Base-by-base conservation (phyloP, 2,888 invertebrate genomes). In the Pandemis cinnamomeana region DNA sequence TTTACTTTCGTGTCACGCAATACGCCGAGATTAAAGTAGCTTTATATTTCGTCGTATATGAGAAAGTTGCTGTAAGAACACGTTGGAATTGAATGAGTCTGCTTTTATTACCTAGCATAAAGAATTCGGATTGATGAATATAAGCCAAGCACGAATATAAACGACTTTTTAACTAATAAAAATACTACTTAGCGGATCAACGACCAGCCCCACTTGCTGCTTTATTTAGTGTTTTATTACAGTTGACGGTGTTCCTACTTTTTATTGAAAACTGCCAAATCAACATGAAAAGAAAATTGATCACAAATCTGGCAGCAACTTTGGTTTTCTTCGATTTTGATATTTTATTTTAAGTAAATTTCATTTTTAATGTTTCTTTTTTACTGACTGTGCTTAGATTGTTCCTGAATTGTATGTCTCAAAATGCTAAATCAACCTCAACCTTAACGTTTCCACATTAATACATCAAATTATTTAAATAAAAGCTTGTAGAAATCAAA, bases 1-100 rank as follows among this genome's bases (percentile, higher is more conserved):
- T 88, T 88, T 85, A 80, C 81, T 86, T 89, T 84, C 85, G 76
- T 82, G 86, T 87, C 89, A 89, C 89, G 89, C 87, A 84, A 87
- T 86, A 83, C 81, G 81, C 79, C 80, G 79, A 86, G 86, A 89
- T 89, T 87, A 81, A 78, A 74, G 72, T 66, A 55, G 77, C 80
- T 80, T 80, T 83, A 80, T 78, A 80, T 81, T 82, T 76, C 75
- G 77, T 77, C 70, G 79, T 81, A 79, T 80, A 81, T 80, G 81
- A 80, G 78, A 80, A 79, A 79, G 80, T 82, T 79, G 77, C 76
- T 78, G 77, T 72, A 64, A 73, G 74, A 78, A 75, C 76, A 77
- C 72, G 71, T 75, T 63, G 71, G 73, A 75, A 76, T 73, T 75
- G 75, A 73, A 71, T 74, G 68, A 62, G 72, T 63, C 53, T 67